Evolutionary conservation across 1,140 invertebrate genomes (phyloP).

Genomic region (Drosophila funebris): DNA sequence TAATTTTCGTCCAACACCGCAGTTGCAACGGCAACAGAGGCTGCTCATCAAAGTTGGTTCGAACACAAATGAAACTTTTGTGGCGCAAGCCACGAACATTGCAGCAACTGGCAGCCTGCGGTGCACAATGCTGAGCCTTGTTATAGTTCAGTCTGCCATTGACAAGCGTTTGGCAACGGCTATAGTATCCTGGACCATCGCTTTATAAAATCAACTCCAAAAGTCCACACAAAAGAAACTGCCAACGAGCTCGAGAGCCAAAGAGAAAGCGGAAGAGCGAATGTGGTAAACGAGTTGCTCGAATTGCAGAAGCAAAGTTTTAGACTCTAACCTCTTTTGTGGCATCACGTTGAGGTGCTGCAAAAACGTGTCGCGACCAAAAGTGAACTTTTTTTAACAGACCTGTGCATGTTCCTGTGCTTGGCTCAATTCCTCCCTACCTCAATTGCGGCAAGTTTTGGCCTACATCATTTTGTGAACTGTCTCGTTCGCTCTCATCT

Average conservation of each 20-base stretch:
- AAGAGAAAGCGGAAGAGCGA: background rate
- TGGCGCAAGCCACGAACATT: constrained; percentile 62
- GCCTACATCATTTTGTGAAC: constrained; percentile 37
- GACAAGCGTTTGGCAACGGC: constrained; percentile 60
- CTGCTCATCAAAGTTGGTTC: constrained; percentile 75
- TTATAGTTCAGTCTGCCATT: constrained; percentile 31
- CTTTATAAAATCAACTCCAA: constrained; percentile 76
- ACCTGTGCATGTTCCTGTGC: background rate
- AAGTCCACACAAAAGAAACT: constrained; percentile 61
- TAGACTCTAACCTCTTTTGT: constrained; percentile 67
- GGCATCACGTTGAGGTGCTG: constrained; percentile 47
- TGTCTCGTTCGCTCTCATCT: constrained; percentile 10
- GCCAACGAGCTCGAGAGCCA: constrained; percentile 13
- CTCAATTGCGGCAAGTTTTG: constrained; percentile 57
- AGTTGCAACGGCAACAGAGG: constrained; percentile 5
- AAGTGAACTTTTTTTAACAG: constrained; percentile 46
- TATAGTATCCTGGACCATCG: constrained; percentile 14
- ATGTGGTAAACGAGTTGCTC: constrained; percentile 63
- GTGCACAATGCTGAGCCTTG: constrained; percentile 14
- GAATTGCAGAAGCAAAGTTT: constrained; percentile 65
- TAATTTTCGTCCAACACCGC: constrained; percentile 54
- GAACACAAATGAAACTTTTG: constrained; percentile 78
- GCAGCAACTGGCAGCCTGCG: constrained; percentile 48
- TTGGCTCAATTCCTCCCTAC: background rate
- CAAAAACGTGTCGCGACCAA: constrained; percentile 63